phyloP scores from a whole-genome alignment of 2,797 vertebrate species.

The Spinibarbus caldwelli region DNA sequence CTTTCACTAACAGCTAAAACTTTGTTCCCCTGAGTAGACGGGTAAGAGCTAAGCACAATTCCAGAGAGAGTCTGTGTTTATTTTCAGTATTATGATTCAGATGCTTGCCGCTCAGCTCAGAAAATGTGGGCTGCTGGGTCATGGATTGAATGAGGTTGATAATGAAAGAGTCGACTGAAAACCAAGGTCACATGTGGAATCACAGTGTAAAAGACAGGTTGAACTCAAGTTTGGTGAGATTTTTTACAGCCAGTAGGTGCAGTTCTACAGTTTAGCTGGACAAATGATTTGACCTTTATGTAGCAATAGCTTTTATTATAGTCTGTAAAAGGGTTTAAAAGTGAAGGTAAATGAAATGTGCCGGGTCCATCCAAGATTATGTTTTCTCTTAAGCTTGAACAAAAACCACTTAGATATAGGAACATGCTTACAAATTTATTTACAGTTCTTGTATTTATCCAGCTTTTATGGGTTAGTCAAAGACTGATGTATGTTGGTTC shows the following conservation, averaged over 20 bases:
- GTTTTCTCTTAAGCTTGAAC: not conserved
- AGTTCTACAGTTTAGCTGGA: not conserved
- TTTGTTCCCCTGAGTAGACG: not conserved
- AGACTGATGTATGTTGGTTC: not conserved
- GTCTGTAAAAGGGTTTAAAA: slow-evolving; percentile 25
- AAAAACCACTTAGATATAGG: not conserved
- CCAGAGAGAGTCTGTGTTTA: slow-evolving; percentile 36
- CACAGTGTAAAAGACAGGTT: not conserved
- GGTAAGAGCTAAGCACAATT: not conserved
- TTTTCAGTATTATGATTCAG: slow-evolving; percentile 20
- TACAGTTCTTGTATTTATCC: not conserved
- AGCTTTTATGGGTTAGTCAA: not conserved
- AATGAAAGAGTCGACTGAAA: slow-evolving; percentile 17
- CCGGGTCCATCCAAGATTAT: not conserved
- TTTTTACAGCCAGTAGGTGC: not conserved
- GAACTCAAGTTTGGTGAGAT: not conserved
- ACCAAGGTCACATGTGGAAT: slow-evolving; percentile 12
- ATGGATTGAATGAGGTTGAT: slow-evolving; percentile 31
- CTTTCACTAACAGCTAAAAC: slow-evolving; percentile 19
- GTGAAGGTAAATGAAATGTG: slow-evolving; percentile 3
- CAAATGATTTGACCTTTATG: slow-evolving; percentile 37
- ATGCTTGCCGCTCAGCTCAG: not conserved
- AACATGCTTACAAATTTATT: not conserved
- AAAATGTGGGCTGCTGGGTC: slow-evolving; percentile 33
- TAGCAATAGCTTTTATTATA: slow-evolving; percentile 23